Percentiles rank a stretch among this genome's conserved stretches.
phyloP scores from a whole-genome alignment of 2,888 invertebrate species.

The Agrotis clavis region DNA sequence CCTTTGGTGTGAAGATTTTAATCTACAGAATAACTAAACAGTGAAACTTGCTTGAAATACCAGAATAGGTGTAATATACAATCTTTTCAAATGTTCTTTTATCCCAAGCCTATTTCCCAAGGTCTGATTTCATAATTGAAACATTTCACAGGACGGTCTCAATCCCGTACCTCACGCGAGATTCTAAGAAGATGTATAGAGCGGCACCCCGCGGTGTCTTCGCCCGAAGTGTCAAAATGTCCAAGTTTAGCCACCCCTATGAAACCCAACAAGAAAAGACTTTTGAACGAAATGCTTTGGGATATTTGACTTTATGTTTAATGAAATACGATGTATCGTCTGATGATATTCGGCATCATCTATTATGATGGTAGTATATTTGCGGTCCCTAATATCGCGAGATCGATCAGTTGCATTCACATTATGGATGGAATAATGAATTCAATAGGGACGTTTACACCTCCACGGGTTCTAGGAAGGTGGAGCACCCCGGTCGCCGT shows the following conservation, averaged over 20 bases:
- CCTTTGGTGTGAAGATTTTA: slow-evolving; percentile 27
- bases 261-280: slow-evolving; percentile 59
- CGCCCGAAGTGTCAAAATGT: slow-evolving; percentile 90
- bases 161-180: slow-evolving; percentile 84
- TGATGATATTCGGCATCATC: slow-evolving; percentile 16
- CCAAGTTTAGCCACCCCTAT: slow-evolving; percentile 82
- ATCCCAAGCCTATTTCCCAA: slow-evolving; percentile 31
- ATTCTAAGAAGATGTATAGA: slow-evolving; percentile 86
- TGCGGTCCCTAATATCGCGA: slow-evolving; percentile 79
- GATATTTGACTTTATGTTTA: slow-evolving; percentile 50
- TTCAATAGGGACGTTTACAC: slow-evolving; percentile 83
- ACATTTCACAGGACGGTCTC: slow-evolving; percentile 81
- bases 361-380: slow-evolving; percentile 67
- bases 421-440: slow-evolving; percentile 75
- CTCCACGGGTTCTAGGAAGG: slow-evolving; percentile 82
- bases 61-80: not conserved
- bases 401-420: slow-evolving; percentile 80
- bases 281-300: slow-evolving; percentile 44
- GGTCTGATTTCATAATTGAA: slow-evolving; percentile 79
- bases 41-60: slow-evolving; percentile 16
- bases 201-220: slow-evolving; percentile 86
- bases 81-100: slow-evolving; percentile 5
- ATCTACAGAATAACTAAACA: slow-evolving; percentile 24
- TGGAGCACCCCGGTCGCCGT: slow-evolving; percentile 65
- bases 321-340: slow-evolving; percentile 37